Evolutionary conservation across 2,888 invertebrate species (phyloP), one percentile per base, ranked within the genome.

Genomic region (Lasioglossum morio): DNA sequence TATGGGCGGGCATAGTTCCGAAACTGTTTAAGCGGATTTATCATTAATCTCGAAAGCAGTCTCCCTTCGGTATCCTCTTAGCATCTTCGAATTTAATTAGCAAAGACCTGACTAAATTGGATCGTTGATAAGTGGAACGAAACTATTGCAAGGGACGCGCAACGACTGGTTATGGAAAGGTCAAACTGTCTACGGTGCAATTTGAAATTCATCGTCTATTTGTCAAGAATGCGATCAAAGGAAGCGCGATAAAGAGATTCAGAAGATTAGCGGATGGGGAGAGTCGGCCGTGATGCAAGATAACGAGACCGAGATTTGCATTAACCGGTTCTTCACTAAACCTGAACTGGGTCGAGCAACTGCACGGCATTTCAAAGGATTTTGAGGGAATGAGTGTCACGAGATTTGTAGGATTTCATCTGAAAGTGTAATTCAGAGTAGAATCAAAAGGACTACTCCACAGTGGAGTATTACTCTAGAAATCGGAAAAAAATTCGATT

Each of bases 41-140:
- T 79, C 69, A 84, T 84, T 87, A 82, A 80, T 84, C 87, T 77
- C 75, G 77, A 87, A 82, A 82, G 87, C 74, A 79, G 70, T 34
- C 77, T 43, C 27, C 63, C 81, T 70, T 74, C 40, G 19, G 10
- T 27, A 85, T 85, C 84, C 76, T 77, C 81, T 79, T 77, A 79
- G 73, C 72, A 81, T 77, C 75, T 75, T 87, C 76, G 81, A 81
- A 84, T 82, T 84, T 87, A 87, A 87, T 84, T 87, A 87, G 74
- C 75, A 75, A 79, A 75, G 79, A 81, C 57, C 77, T 10, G 30
- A 19, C 63, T 63, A 79, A 84, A 84, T 77, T 85, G 79, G 66
- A 75, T 57, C n/a, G 14, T 16, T 46, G 14, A 81, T 72, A 57
- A 77, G 57, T 84, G 16, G 70, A 60, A 40, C 40, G 73, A 37